Evolutionary conservation across 1,140 invertebrate genomes (phyloP), one percentile per base, ranked within the genome.

Genomic region (Calycopis cecrops): DNA sequence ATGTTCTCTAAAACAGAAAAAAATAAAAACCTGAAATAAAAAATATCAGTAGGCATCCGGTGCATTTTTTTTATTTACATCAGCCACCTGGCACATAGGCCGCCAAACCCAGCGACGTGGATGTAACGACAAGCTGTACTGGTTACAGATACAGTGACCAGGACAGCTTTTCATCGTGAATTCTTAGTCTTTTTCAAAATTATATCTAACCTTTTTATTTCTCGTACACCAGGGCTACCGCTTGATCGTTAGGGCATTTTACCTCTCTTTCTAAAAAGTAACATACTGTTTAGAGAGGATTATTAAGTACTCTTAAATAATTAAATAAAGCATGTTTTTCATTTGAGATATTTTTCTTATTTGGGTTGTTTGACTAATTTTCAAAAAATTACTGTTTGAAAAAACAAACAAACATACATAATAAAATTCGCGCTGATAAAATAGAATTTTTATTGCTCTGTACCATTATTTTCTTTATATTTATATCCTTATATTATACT

Each of bases 171-270:
- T 17, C 17, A 44, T 44, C 21, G 44, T 21, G 16, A 12, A 17
- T 12, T 10, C 35, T 49, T 49, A 37, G 18, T 48, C 11, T 21
- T 21, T 55, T 18, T 48, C 35, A 70, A 71, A 71, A 60, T 65
- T 69, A 69, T 68, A 62, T 77, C 74, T 79, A 81, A 79, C 72
- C 74, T 81, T 79, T 68, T 62, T 57, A 60, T 63, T 65, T 62
- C 55, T 63, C 62, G 56, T 52, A 55, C 54, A 48, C 57, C 59
- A 63, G 59, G 56, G 60, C 67, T 69, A 60, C 63, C 75, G 67
- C 63, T 76, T 76, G 76, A 73, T 63, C 71, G 66, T 73, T 53
- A 57, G 40, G n/a, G 52, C 52, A 53, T 42, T 47, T 35, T 53
- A 34, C 33, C 40, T 53, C 14, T 40, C 35, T 37, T 35, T 55